Evolutionary conservation across 2,113 vertebrate species (phyloP), one percentile per base, ranked within the genome.

Genomic region (Lycocorax pyrrhopterus): DNA sequence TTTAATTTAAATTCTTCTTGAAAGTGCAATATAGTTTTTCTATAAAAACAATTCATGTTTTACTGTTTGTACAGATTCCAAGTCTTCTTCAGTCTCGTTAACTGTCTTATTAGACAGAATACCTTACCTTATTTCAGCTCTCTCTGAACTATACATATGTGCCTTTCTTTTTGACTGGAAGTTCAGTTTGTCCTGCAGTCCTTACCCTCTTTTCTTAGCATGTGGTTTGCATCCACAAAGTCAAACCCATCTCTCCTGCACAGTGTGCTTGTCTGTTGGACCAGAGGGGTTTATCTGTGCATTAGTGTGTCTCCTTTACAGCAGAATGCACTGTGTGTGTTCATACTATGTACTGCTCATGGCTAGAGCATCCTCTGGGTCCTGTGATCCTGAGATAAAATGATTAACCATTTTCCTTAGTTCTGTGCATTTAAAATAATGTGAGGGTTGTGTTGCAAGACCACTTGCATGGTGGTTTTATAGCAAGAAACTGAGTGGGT

Each of bases 401-500:
- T 12, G 3, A 82, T 82, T 56, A 68, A 41, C 74, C 20, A 4
- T 83, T 76, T 75, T 64, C 53, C 51, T 75, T n/a, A 49, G 32
- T 64, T 90, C 37, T 0, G 1, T 82, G n/a, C 46, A 7, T 68
- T 87, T 85, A 27, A 30, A 69, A 8, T 58, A 64, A 27, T 22
- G 10, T 15, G 37, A 68, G 53, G n/a, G 66, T 20, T 91, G 37
- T 73, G 62, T 82, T 93, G 92, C 74, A 85, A 84, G 95, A 67
- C 90, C 59, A 49, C 71, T 88, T 88, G 67, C 46, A 3, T 60
- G 58, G 29, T 90, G 90, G 56, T 89, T 93, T 85, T 87, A n/a
- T 58, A 76, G 46, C 66, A 69, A 93, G 87, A 89, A 96, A 23
- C 62, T 56, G 87, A 68, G 94, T 89, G 87, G 87, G 90, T 93